phyloP scores from a whole-genome alignment of 2,888 invertebrate species.

The Cerastis leucographa region DNA sequence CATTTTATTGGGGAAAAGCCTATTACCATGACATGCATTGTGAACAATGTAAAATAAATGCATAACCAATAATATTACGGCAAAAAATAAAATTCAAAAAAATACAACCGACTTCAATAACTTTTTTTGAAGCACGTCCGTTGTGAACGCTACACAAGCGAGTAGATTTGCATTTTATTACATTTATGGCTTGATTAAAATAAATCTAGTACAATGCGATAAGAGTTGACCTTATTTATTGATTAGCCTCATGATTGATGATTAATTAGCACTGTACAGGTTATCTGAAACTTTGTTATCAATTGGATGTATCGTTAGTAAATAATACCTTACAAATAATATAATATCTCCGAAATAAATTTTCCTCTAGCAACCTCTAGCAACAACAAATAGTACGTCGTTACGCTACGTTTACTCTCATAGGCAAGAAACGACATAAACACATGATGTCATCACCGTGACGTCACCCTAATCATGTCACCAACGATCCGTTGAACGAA shows the following conservation, averaged over 20 bases:
- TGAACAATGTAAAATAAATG: too few relatives aligned
- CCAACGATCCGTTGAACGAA: constrained; percentile 13
- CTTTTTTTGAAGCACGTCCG: neutral
- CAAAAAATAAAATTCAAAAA: too few relatives aligned
- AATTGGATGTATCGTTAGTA: neutral
- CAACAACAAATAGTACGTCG: neutral
- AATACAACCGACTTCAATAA: too few relatives aligned
- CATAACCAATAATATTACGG: too few relatives aligned
- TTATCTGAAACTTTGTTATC: neutral
- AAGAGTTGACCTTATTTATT: neutral
- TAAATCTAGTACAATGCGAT: neutral
- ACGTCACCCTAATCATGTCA: constrained; percentile 41
- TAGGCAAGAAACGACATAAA: constrained; percentile 17
- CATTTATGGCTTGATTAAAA: neutral
- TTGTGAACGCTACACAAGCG: neutral
- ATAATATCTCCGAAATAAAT: neutral
- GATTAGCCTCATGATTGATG: neutral
- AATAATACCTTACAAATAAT: neutral
- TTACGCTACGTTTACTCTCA: constrained; percentile 12
- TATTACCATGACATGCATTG: too few relatives aligned
- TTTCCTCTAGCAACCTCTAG: neutral
- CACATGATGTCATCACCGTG: constrained; percentile 16
- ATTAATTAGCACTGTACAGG: neutral
- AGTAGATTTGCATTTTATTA: neutral
- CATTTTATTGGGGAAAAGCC: too few relatives aligned